Evolutionary conservation across 2,797 vertebrate genomes (phyloP), one percentile per base, ranked within the genome.

Genomic region (Iguana delicatissima): DNA sequence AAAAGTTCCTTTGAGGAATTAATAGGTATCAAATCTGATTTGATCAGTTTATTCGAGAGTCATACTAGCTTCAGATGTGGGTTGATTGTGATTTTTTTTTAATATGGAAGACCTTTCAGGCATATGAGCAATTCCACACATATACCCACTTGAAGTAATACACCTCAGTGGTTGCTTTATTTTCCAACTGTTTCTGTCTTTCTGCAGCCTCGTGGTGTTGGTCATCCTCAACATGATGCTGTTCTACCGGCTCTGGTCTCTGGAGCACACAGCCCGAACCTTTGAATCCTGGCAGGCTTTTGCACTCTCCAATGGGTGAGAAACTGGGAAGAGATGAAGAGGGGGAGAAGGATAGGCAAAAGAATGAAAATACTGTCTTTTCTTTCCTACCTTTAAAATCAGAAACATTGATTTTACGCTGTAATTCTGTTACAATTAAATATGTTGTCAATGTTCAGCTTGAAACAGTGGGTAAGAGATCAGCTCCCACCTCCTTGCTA

Each of bases 261-360:
- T 99, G 97, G 98, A 99, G 94, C 96, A 98, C 92, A 98, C 98
- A 0, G 98, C 98, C 18, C 98, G 98, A 84, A 98, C 98, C 52
- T 98, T 99, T 86, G 98, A 99, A 97, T 98, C 98, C 1, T 99
- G 98, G 98, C 98, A 98, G 96, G 98, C 98, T 20, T 98, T 98
- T 91, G 98, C 98, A 35, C 97, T 98, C 72, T 96, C 98, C 74
- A 96, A 96, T 86, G 96, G 96, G 97, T 99, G 96, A 97, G 84
- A 22, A 73, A 91, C 82, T 52, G 64, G 20, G 57, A 76, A 14
- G 57, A 29, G 35, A 38, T 57, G 55, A 80, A 4, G 38, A 32
- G 80, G 6, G 24, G 42, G 55, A 24, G 7, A 38, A 24, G 4
- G 22, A 4, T 22, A 52, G 9, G 20, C 3, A 22, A 42, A 59